These are phyloP conservation scores for Lepisosteus osseus DNA, from an alignment of 2,113 vertebrate species.

Conservation along the genomic window DNA sequence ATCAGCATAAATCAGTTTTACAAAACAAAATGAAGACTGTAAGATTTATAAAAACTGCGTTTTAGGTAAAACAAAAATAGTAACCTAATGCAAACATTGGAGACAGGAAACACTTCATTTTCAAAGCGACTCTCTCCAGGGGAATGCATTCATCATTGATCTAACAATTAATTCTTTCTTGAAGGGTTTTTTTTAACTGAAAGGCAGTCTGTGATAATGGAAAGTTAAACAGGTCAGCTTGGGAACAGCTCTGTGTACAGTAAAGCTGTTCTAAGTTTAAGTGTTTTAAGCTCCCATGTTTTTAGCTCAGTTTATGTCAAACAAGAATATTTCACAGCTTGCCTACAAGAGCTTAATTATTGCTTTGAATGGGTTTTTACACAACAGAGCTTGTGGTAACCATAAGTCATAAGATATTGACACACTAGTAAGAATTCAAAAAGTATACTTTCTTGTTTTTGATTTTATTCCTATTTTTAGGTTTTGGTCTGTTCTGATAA, in stretches of 20 bases:
- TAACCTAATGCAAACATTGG: slow-evolving; percentile 32
- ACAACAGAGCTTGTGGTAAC: too few relatives aligned
- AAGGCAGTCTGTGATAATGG: not conserved
- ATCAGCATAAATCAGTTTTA: slow-evolving; percentile 35
- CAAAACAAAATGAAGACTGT: slow-evolving; percentile 31
- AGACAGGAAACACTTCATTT: slow-evolving; percentile 54
- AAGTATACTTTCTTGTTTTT: too few relatives aligned
- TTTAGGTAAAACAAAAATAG: slow-evolving; percentile 47
- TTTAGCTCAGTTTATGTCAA: not conserved
- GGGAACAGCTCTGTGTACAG: slow-evolving; percentile 6
- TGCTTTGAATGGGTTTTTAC: too few relatives aligned
- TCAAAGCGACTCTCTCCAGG: slow-evolving; percentile 37
- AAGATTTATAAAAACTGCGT: slow-evolving; percentile 42
- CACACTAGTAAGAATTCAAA: too few relatives aligned
- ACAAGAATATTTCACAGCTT: not conserved
- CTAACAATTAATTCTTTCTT: slow-evolving; percentile 51
- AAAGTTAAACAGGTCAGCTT: slow-evolving; percentile 11
- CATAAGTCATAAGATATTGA: too few relatives aligned
- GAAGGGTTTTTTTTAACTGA: slow-evolving; percentile 35
- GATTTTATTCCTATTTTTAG: too few relatives aligned
- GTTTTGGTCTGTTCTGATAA: too few relatives aligned
- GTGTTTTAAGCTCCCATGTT: not conserved
- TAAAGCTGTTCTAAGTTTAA: not conserved
- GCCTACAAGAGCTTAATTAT: too few relatives aligned
- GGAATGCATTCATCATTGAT: slow-evolving; percentile 57